These are phyloP conservation scores for Orthonyx spaldingii DNA, from an alignment of 2,113 vertebrate species.

Conservation along the genomic window DNA sequence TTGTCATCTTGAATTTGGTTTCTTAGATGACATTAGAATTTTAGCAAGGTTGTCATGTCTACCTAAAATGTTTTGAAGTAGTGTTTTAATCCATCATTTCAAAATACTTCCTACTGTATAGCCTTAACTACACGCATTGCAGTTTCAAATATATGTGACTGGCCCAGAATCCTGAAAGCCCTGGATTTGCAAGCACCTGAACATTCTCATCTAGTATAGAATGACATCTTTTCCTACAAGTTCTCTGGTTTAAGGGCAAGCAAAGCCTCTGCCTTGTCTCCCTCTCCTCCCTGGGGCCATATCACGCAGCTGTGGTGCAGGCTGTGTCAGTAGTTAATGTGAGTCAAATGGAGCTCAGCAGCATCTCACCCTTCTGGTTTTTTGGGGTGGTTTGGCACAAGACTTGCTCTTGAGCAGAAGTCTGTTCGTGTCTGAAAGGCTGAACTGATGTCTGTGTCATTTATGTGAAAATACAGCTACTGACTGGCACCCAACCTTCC, in stretches of 20 bases:
- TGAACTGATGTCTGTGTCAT: neutral
- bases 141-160: fast-evolving
- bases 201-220: neutral
- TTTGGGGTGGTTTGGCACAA: neutral
- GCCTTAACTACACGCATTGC: fast-evolving
- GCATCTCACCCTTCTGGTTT: neutral
- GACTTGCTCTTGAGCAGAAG: neutral
- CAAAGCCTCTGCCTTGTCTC: neutral
- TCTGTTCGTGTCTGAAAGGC: neutral
- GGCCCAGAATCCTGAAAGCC: neutral
- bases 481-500: neutral
- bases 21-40: neutral
- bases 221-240: neutral
- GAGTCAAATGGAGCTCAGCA: neutral
- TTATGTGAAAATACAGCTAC: neutral
- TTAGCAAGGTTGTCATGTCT: neutral
- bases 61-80: neutral
- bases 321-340: neutral
- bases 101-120: neutral
- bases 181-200: neutral
- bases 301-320: fast-evolving
- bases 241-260: neutral
- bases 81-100: neutral
- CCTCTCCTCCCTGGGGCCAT: fast-evolving
- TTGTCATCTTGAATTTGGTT: neutral